Conservation (phyloP, 2,797 vertebrate species). For the Halcyon smyrnensis region DNA sequence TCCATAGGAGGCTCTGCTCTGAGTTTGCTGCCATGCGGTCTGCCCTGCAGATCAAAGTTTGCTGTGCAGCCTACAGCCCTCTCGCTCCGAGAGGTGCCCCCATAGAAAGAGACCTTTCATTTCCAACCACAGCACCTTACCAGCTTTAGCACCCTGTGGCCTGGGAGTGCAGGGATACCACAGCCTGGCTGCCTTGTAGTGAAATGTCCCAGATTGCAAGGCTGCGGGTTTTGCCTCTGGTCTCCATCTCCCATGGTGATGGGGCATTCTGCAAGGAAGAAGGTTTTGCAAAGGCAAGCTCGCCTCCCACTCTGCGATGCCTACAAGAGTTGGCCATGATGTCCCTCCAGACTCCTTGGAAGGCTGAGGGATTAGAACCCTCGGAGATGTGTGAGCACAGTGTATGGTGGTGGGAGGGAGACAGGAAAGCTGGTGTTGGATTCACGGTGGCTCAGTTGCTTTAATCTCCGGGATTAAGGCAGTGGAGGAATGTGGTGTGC, state of each 20-base stretch:
- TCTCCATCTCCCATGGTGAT: neutral
- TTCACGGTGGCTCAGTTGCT: constrained; percentile 46
- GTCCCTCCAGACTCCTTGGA: neutral
- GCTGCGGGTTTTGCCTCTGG: neutral
- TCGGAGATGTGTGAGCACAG: neutral
- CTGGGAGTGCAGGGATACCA: neutral
- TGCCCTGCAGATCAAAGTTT: neutral
- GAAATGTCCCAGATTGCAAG: neutral
- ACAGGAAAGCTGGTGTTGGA: constrained; percentile 60
- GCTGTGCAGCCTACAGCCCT: neutral
- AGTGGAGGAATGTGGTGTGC: constrained; percentile 57
- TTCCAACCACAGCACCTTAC: neutral
- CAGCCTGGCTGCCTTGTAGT: neutral
- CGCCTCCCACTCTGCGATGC: neutral
- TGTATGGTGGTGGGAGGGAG: neutral
- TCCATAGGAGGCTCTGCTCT: neutral
- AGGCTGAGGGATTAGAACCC: constrained; percentile 1
- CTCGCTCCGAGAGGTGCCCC: neutral
- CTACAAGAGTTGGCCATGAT: accelerated
- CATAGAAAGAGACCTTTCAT: neutral
- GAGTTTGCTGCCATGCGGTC: neutral
- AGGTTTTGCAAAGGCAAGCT: neutral
- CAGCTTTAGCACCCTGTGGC: neutral
- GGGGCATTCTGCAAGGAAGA: neutral
- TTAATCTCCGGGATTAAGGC: constrained; percentile 72